phyloP scores from a whole-genome alignment of 2,797 vertebrate genomes.

The Natrix natrix region DNA sequence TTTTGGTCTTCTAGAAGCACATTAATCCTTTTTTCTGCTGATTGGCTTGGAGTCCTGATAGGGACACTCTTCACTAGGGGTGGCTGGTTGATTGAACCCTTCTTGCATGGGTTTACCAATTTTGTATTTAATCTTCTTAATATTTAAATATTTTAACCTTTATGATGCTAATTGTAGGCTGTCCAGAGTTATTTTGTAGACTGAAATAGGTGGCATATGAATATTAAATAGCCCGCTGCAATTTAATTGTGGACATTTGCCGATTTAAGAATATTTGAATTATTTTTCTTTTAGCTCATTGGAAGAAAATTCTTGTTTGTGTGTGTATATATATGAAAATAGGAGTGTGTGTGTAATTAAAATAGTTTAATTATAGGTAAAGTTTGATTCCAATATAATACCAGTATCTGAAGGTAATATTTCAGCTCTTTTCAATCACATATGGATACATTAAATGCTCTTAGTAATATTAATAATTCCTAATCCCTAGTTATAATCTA shows the following conservation, averaged over 20 bases:
- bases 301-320: not conserved
- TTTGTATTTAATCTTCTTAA: not conserved
- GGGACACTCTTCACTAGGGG: no score
- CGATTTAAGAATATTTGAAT: not conserved
- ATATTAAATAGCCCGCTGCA: not conserved
- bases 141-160: not conserved
- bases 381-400: not conserved
- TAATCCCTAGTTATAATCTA: not conserved
- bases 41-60: not conserved
- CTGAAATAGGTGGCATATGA: not conserved
- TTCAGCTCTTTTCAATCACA: conserved; percentile 11
- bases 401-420: conserved; percentile 8
- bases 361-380: conserved; percentile 17
- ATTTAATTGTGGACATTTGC: not conserved
- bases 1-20: no score
- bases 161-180: not conserved
- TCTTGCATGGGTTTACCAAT: not conserved
- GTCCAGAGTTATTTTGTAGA: not conserved
- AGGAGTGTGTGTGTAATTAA: not conserved
- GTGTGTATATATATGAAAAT: not conserved
- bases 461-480: conserved; percentile 11
- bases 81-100: not conserved
- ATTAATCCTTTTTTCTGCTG: not conserved
- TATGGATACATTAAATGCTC: conserved; percentile 14
- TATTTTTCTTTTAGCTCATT: not conserved